A percentile compares a stretch with the other conserved stretches of the same genome.
Evolutionary conservation across 2,888 invertebrate genomes (phyloP).

Genomic region (Thalpophila matura): DNA sequence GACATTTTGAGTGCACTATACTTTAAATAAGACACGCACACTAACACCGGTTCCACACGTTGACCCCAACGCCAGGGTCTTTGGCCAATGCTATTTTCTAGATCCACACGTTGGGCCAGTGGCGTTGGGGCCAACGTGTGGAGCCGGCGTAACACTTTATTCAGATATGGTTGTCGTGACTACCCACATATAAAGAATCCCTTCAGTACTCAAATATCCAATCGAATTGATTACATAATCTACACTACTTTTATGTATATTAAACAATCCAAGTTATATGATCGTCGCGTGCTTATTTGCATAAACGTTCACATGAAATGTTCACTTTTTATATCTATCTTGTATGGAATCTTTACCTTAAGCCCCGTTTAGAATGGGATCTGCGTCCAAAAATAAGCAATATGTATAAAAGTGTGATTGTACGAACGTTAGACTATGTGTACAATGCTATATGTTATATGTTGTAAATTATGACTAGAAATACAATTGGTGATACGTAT

Average conservation of each 20-base stretch:
- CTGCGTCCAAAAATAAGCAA: conserved; percentile 58
- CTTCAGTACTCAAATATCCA: conserved; percentile 14
- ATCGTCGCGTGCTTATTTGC: conserved; percentile 32
- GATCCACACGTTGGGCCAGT: too few relatives aligned
- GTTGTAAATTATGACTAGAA: conserved; percentile 72
- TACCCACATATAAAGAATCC: not conserved
- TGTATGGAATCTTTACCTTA: conserved; percentile 14
- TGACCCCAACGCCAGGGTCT: too few relatives aligned
- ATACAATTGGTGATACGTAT: conserved; percentile 74
- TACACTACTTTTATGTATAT: not conserved
- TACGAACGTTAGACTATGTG: conserved; percentile 50
- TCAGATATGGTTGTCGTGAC: not conserved
- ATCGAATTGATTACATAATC: not conserved
- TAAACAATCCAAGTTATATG: conserved; percentile 2
- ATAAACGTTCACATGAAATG: not conserved
- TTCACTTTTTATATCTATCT: conserved; percentile 4
- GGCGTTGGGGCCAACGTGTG: too few relatives aligned
- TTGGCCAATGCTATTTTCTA: too few relatives aligned
- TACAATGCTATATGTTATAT: conserved; percentile 67
- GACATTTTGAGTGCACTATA: too few relatives aligned
- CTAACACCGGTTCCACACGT: too few relatives aligned
- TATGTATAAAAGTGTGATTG: conserved; percentile 37
- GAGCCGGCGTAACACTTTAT: too few relatives aligned
- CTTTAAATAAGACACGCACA: conserved; percentile 20
- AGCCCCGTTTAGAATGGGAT: conserved; percentile 30